Conservation (phyloP, 1,140 invertebrate species). For the Xylocopa sonorina region DNA sequence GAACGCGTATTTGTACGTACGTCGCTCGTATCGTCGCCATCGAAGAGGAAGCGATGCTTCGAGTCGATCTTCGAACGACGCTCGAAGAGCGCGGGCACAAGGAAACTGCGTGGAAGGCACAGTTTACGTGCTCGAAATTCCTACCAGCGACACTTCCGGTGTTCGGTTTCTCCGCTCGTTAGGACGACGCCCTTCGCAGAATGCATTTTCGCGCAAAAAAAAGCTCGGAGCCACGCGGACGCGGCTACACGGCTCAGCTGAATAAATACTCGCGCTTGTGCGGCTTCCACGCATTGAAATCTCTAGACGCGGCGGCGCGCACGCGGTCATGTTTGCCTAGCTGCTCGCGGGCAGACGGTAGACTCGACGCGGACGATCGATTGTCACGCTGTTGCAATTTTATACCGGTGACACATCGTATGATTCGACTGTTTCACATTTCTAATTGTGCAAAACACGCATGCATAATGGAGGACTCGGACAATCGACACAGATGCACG, state of each 20-base stretch:
- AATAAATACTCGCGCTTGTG: background rate
- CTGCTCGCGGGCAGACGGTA: background rate
- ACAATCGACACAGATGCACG: too few species aligned
- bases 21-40: background rate
- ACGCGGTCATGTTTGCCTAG: background rate
- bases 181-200: conserved; percentile 2
- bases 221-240: background rate
- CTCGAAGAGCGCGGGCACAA: background rate
- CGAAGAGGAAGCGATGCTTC: background rate
- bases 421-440: too few species aligned
- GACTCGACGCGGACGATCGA: too few species aligned
- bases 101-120: background rate
- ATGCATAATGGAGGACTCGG: too few species aligned
- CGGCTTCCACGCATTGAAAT: conserved; percentile 2
- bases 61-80: background rate
- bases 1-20: background rate
- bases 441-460: too few species aligned
- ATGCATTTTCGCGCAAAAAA: conserved; percentile 2
- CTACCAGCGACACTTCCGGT: background rate
- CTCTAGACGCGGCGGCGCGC: background rate
- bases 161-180: conserved; percentile 8
- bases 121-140: conserved; percentile 7
- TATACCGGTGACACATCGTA: too few species aligned
- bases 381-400: too few species aligned
- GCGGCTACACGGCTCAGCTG: background rate